phyloP scores from a whole-genome alignment of 53 echinoderm and acorn worm species.

The Apostichopus leukothele region DNA sequence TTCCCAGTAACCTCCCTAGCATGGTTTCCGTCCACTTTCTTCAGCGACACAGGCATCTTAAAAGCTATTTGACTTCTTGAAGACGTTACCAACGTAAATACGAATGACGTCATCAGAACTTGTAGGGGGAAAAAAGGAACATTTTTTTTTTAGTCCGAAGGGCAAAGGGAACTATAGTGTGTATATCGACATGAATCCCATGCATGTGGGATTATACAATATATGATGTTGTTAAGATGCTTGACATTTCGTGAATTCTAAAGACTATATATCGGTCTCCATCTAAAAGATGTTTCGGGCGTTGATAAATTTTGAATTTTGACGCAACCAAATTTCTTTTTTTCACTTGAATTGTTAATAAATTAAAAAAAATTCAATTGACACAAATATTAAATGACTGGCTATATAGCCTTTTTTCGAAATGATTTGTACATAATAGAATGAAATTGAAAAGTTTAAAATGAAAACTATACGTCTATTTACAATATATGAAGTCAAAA shows the following conservation, averaged over 20 bases:
- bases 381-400: too few relatives aligned
- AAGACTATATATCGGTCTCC: not conserved
- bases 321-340: too few relatives aligned
- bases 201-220: not conserved
- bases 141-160: conserved; percentile 1
- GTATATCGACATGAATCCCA: not conserved
- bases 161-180: not conserved
- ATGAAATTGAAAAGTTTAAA: too few relatives aligned
- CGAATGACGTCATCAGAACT: not conserved
- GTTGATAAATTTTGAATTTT: too few relatives aligned
- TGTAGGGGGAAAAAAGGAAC: not conserved
- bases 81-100: not conserved
- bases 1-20: conserved; percentile 6
- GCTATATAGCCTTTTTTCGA: too few relatives aligned
- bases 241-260: not conserved
- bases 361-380: too few relatives aligned
- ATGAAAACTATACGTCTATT: too few relatives aligned
- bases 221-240: not conserved
- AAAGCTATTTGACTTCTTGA: conserved; percentile 42
- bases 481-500: too few relatives aligned
- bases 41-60: conserved; percentile 24
- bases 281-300: too few relatives aligned
- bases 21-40: conserved; percentile 6
- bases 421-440: too few relatives aligned
- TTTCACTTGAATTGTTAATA: too few relatives aligned